These are phyloP conservation scores for Mormyrops attenuatus DNA, from an alignment of 2,797 vertebrate genomes.

Conservation along the genomic window DNA sequence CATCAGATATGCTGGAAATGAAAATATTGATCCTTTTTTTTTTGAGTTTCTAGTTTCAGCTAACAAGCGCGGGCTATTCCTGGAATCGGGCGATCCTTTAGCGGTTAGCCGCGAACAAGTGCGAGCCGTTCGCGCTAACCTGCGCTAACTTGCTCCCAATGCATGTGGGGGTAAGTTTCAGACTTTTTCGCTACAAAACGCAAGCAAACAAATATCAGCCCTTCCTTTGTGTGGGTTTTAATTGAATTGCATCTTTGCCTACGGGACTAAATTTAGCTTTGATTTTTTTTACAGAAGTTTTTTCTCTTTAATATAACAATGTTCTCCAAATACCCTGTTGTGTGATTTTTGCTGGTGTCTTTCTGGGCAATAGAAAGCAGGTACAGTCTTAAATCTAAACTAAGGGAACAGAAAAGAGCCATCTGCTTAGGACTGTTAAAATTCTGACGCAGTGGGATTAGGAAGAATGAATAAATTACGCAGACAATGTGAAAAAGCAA, in stretches of 20 bases:
- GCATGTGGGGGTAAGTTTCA: background rate
- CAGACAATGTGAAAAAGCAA: background rate
- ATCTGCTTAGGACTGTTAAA: background rate
- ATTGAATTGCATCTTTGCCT: slow-evolving; percentile 5
- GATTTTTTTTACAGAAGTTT: background rate
- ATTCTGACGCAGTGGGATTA: background rate
- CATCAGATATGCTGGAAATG: background rate
- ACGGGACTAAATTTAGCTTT: slow-evolving; percentile 7
- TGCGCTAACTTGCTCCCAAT: background rate
- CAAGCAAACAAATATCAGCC: background rate
- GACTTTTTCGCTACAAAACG: background rate
- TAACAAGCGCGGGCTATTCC: background rate
- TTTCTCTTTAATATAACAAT: slow-evolving; percentile 1
- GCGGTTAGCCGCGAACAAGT: background rate
- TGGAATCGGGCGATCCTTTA: background rate
- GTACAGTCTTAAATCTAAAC: background rate
- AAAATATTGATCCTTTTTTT: background rate
- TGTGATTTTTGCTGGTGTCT: background rate
- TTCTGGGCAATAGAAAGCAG: background rate
- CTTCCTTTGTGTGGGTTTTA: background rate
- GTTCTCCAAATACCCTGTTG: background rate
- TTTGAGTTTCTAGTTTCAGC: background rate
- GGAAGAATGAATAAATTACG: background rate
- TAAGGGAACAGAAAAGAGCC: background rate
- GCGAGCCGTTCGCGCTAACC: background rate